A percentile compares a stretch with the other conserved stretches of the same genome.
These are phyloP conservation scores for Pao palembangensis DNA, from an alignment of 2,113 vertebrate species.

Conservation along the genomic window DNA sequence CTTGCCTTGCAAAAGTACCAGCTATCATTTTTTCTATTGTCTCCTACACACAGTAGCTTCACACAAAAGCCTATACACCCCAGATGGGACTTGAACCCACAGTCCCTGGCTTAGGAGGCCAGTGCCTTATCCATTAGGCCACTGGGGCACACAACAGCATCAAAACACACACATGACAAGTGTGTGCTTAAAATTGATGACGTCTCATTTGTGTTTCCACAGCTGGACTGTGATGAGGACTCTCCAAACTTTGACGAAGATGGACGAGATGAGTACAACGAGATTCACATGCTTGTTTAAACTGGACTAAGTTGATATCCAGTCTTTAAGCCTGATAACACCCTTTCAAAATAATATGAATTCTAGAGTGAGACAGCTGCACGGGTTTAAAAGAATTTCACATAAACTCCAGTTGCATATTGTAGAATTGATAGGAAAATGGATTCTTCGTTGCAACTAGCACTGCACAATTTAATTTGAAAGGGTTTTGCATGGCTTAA, in stretches of 20 bases:
- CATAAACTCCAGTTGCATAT: too few relatives aligned
- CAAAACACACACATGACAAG: too few relatives aligned
- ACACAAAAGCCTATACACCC: slow-evolving; percentile 24
- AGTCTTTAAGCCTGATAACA: too few relatives aligned
- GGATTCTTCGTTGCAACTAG: too few relatives aligned
- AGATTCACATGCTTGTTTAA: slow-evolving; percentile 96
- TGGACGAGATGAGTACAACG: slow-evolving; percentile 93
- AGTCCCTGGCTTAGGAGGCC: slow-evolving; percentile 68
- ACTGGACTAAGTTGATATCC: background rate
- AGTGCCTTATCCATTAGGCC: slow-evolving; percentile 76
- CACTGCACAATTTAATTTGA: too few relatives aligned
- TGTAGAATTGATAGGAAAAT: too few relatives aligned
- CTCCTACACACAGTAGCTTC: too few relatives aligned
- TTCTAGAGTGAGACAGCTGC: background rate
- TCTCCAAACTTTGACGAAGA: slow-evolving; percentile 95
- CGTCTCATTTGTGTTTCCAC: slow-evolving; percentile 22
- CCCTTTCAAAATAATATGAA: background rate
- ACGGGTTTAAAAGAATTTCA: too few relatives aligned
- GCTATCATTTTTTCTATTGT: too few relatives aligned
- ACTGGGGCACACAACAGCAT: slow-evolving; percentile 48
- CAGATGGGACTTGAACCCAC: slow-evolving; percentile 67
- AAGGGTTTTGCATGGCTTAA: too few relatives aligned
- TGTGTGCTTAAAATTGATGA: background rate
- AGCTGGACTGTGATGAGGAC: slow-evolving; percentile 92
- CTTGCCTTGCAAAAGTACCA: too few relatives aligned